Percentiles rank a stretch among this genome's conserved stretches.
These are phyloP conservation scores for Steatornis caripensis DNA, from an alignment of 2,113 vertebrate genomes.

Conservation along the genomic window DNA sequence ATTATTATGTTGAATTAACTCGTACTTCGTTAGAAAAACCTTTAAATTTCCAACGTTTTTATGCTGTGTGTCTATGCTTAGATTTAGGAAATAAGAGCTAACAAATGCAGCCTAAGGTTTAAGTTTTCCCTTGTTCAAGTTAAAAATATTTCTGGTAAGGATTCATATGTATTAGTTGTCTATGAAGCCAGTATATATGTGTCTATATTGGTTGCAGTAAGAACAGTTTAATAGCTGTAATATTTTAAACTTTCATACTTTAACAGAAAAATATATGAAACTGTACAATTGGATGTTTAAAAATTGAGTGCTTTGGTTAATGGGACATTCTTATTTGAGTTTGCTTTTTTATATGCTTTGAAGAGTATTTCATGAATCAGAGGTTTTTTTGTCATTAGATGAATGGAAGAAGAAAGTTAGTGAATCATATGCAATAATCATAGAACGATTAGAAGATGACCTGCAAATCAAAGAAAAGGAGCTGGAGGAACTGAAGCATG, in stretches of 20 bases:
- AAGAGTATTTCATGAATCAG: background rate
- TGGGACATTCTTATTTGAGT: background rate
- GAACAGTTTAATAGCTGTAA: background rate
- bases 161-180: background rate
- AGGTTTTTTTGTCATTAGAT: conserved; percentile 70
- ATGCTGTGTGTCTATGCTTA: background rate
- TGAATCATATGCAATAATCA: conserved; percentile 86
- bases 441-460: conserved; percentile 87
- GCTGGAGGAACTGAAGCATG: conserved; percentile 79
- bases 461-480: conserved; percentile 86
- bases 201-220: background rate
- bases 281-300: background rate
- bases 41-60: background rate
- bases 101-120: background rate
- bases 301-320: background rate
- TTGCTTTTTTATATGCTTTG: background rate
- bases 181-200: background rate
- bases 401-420: conserved; percentile 98
- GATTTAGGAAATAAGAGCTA: conserved; percentile 4
- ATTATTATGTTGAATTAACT: background rate
- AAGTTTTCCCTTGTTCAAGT: conserved; percentile 29
- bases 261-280: background rate
- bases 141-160: background rate
- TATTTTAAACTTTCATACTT: conserved; percentile 43
- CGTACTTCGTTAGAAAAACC: background rate